Percentiles rank a stretch among this genome's conserved stretches.
Evolutionary conservation across 2,797 vertebrate genomes (phyloP).

Genomic region (Todus mexicanus): DNA sequence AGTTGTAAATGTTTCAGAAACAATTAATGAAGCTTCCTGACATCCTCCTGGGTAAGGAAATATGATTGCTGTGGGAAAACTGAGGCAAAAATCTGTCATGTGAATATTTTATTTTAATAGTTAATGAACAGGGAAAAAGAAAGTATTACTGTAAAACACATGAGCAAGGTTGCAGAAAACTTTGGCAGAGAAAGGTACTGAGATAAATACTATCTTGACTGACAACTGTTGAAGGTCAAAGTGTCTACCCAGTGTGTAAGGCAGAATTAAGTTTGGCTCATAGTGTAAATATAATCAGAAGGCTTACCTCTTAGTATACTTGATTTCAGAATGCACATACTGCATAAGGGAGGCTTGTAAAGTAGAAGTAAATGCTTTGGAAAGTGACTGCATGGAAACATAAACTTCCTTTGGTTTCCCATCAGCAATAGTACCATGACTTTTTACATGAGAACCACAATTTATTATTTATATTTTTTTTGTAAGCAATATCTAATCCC

Average conservation of each 20-base stretch:
- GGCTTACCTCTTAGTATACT: not conserved
- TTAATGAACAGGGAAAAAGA: constrained; percentile 52
- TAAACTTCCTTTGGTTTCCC: not conserved
- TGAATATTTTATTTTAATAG: constrained; percentile 66
- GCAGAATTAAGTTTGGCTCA: not conserved
- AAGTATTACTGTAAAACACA: constrained; percentile 48
- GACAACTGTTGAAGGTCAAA: constrained; percentile 25
- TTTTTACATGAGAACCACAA: not conserved
- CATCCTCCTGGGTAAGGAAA: constrained; percentile 58
- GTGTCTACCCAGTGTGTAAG: not conserved
- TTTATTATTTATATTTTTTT: not conserved
- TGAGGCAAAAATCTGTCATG: constrained; percentile 64
- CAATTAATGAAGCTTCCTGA: constrained; percentile 65
- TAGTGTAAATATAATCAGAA: constrained; percentile 4
- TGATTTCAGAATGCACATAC: not conserved
- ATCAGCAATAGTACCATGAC: not conserved
- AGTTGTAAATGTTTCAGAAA: constrained; percentile 68
- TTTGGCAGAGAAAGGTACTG: not conserved
- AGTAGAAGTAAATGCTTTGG: not conserved
- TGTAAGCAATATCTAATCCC: not conserved
- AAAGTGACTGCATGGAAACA: not conserved
- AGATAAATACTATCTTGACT: not conserved
- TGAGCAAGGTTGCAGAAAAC: constrained; percentile 34
- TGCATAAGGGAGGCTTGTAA: not conserved
- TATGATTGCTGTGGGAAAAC: constrained; percentile 66